Evolutionary conservation across 2,797 vertebrate species (phyloP).

Genomic region (Ataeniobius toweri): DNA sequence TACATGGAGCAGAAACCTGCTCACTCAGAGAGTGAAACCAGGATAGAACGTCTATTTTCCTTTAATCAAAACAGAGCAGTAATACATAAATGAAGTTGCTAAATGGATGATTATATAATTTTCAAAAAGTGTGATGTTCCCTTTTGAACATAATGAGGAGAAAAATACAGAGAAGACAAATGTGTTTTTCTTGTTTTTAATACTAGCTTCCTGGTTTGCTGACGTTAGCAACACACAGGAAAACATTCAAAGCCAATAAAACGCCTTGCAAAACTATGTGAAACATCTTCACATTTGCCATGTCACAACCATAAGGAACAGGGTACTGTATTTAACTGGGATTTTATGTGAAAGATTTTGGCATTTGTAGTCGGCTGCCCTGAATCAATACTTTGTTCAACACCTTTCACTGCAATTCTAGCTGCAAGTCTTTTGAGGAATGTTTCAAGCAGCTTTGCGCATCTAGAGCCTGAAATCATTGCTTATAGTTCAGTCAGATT

Average conservation of each 20-base stretch:
- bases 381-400: background rate
- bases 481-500: background rate
- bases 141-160: slow-evolving; percentile 41
- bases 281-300: background rate
- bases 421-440: background rate
- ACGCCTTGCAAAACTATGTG: background rate
- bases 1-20: slow-evolving; percentile 61
- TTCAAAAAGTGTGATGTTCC: slow-evolving; percentile 39
- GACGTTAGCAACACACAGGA: background rate
- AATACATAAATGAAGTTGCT: slow-evolving; percentile 46
- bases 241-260: background rate
- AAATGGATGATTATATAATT: slow-evolving; percentile 53
- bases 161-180: slow-evolving; percentile 30
- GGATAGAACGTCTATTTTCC: slow-evolving; percentile 20
- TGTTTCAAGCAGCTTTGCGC: background rate
- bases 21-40: slow-evolving; percentile 31
- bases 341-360: no score
- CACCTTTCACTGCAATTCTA: background rate
- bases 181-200: background rate
- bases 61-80: slow-evolving; percentile 44
- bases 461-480: background rate
- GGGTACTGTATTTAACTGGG: background rate
- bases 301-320: background rate
- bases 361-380: background rate
- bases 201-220: background rate